Percentiles rank a stretch among this genome's conserved stretches.
phyloP scores from a whole-genome alignment of 92 coral and sea anemone genomes.

The Paramuricea clavata region DNA sequence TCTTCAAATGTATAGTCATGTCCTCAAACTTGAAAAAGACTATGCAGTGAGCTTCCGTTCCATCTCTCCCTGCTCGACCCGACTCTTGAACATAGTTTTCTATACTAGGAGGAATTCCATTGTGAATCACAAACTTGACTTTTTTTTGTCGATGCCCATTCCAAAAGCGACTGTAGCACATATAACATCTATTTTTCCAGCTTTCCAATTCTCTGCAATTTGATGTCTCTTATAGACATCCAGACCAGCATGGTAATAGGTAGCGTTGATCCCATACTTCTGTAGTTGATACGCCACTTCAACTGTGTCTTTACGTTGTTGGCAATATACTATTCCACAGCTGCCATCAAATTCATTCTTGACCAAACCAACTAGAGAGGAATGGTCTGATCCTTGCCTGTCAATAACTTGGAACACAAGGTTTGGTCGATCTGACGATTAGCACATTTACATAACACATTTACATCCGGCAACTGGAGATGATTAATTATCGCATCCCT shows the following conservation, averaged over 20 bases:
- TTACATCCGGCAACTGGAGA: conserved; percentile 6
- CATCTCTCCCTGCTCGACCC: too few species aligned
- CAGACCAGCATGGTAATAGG: conserved; percentile 16
- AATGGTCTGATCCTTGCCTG: background rate
- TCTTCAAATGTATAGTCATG: too few species aligned
- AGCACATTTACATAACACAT: background rate
- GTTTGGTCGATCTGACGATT: conserved; percentile 10
- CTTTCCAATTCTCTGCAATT: background rate
- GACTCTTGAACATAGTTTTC: too few species aligned
- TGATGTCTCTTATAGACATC: conserved; percentile 11
- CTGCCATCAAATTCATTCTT: background rate
- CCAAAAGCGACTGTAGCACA: too few species aligned
- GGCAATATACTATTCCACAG: background rate
- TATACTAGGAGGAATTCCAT: too few species aligned
- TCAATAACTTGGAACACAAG: conserved; percentile 6
- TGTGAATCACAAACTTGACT: too few species aligned
- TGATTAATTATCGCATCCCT: conserved; percentile 20
- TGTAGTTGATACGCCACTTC: conserved; percentile 17
- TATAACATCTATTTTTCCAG: too few species aligned
- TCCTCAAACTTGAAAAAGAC: too few species aligned
- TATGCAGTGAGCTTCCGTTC: too few species aligned
- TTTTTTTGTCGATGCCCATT: too few species aligned
- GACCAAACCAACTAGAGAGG: background rate
- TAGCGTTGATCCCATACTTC: background rate
- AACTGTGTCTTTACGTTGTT: conserved; percentile 7